Percentiles rank a stretch among this genome's conserved stretches.
These are phyloP conservation scores for Erythrolamprus reginae DNA, from an alignment of 2,113 vertebrate species.

Conservation along the genomic window DNA sequence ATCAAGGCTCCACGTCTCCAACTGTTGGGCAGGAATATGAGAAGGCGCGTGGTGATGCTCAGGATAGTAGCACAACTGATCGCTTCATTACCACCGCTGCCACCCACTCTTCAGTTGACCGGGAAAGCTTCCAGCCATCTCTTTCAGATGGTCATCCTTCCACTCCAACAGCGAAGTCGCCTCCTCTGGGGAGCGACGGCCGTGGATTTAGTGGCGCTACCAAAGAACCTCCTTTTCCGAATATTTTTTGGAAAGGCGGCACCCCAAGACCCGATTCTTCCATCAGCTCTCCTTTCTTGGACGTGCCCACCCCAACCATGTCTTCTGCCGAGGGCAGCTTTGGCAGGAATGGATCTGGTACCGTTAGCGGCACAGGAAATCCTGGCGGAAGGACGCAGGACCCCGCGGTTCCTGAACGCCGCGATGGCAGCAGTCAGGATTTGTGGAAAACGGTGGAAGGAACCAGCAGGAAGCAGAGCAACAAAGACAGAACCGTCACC, in stretches of 20 bases:
- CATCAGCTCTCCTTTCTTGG: rapidly evolving
- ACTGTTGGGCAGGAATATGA: rapidly evolving
- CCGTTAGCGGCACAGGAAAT: not conserved
- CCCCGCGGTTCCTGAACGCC: rapidly evolving
- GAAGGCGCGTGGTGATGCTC: not conserved
- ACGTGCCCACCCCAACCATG: rapidly evolving
- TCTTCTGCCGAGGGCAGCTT: not conserved
- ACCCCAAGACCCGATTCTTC: rapidly evolving
- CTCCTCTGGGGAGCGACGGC: rapidly evolving
- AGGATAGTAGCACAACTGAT: rapidly evolving
- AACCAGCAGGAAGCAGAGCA: rapidly evolving
- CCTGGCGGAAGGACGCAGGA: rapidly evolving
- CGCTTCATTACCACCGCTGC: not conserved
- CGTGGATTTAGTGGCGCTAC: rapidly evolving
- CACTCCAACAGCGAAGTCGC: not conserved
- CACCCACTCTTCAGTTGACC: not conserved
- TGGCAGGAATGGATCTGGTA: rapidly evolving
- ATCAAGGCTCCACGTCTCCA: not conserved
- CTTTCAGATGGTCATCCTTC: slow-evolving; percentile 48
- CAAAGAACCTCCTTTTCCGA: rapidly evolving
- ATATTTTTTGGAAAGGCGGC: not conserved
- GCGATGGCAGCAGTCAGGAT: rapidly evolving
- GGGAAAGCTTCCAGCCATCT: not conserved
- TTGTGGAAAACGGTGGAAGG: rapidly evolving
- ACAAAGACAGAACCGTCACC: rapidly evolving